Evolutionary conservation across 1,140 invertebrate species (phyloP).

Genomic region (Chymomyza costata): DNA sequence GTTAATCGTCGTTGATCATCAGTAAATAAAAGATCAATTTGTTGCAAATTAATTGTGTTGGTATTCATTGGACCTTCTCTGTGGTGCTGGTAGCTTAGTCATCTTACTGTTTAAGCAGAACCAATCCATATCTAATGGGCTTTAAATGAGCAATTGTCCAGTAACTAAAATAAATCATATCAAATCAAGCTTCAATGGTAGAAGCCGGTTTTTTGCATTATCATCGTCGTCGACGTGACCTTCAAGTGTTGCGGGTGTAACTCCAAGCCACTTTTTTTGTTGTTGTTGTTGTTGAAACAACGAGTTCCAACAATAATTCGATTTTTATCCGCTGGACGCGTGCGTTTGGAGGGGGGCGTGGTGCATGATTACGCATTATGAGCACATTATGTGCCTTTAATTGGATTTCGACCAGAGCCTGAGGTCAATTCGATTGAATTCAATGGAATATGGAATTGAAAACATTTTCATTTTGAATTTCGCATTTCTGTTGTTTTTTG

Average conservation of each 20-base stretch:
- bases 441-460: conserved; percentile 17
- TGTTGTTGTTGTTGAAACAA: too few relatives aligned
- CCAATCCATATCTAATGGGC: conserved; percentile 27
- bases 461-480: too few relatives aligned
- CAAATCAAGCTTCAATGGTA: conserved; percentile 12
- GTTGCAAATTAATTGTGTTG: conserved; percentile 40
- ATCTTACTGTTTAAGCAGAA: conserved; percentile 22
- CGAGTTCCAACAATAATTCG: too few relatives aligned
- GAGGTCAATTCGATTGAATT: conserved; percentile 27
- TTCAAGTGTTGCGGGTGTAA: conserved; percentile 2
- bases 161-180: conserved; percentile 20
- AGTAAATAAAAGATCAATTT: conserved; percentile 46
- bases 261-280: too few relatives aligned
- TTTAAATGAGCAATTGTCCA: conserved; percentile 32
- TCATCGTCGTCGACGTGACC: too few relatives aligned
- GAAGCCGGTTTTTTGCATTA: conserved; percentile 42
- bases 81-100: conserved; percentile 13
- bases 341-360: conserved; percentile 25
- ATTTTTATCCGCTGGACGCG: conserved; percentile 20
- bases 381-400: conserved; percentile 58
- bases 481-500: too few relatives aligned
- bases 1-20: conserved; percentile 28
- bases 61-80: conserved; percentile 34
- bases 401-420: conserved; percentile 49
- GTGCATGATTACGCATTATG: conserved; percentile 32